Evolutionary conservation across 2,797 vertebrate genomes (phyloP).

Genomic region (Poeciliopsis gracilis): DNA sequence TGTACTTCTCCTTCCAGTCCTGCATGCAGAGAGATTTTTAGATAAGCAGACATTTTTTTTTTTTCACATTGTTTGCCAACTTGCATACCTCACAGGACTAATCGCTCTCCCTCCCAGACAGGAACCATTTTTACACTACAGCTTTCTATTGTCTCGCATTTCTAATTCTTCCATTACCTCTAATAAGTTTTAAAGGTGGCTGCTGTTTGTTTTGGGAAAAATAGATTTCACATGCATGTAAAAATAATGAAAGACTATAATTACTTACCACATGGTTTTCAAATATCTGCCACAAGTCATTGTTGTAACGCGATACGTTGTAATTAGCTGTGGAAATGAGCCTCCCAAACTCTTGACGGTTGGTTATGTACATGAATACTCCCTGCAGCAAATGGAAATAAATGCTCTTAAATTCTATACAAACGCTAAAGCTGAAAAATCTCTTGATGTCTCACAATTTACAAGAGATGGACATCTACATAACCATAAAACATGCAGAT

Average conservation of each 20-base stretch:
- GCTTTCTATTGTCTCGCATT: slow-evolving; percentile 37
- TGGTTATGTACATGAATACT: slow-evolving; percentile 97
- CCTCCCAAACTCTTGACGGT: slow-evolving; percentile 96
- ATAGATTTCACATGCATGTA: slow-evolving; percentile 2
- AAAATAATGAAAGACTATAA: slow-evolving; percentile 44
- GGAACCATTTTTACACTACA: slow-evolving; percentile 38
- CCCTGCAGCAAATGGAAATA: slow-evolving; percentile 82
- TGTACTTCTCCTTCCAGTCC: slow-evolving; percentile 98
- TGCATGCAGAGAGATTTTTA: slow-evolving; percentile 64
- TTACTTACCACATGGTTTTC: slow-evolving; percentile 95
- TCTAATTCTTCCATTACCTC: slow-evolving; percentile 42
- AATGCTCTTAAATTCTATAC: slow-evolving; percentile 54
- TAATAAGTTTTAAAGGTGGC: slow-evolving; percentile 48
- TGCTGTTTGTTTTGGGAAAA: slow-evolving; percentile 45
- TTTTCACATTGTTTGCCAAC: slow-evolving; percentile 39
- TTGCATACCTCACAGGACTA: slow-evolving; percentile 57
- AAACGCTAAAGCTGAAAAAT: slow-evolving; percentile 11
- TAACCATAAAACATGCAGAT: slow-evolving; percentile 31
- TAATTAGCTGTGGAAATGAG: slow-evolving; percentile 96
- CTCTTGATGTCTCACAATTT: slow-evolving; percentile 25
- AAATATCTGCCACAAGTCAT: slow-evolving; percentile 98
- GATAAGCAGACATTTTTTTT: slow-evolving; percentile 45
- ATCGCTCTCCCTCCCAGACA: slow-evolving; percentile 49
- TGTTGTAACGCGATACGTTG: slow-evolving; percentile 94
- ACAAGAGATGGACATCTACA: slow-evolving; percentile 24